Conservation (phyloP, 2,888 invertebrate genomes). For the Andrena minutula region DNA sequence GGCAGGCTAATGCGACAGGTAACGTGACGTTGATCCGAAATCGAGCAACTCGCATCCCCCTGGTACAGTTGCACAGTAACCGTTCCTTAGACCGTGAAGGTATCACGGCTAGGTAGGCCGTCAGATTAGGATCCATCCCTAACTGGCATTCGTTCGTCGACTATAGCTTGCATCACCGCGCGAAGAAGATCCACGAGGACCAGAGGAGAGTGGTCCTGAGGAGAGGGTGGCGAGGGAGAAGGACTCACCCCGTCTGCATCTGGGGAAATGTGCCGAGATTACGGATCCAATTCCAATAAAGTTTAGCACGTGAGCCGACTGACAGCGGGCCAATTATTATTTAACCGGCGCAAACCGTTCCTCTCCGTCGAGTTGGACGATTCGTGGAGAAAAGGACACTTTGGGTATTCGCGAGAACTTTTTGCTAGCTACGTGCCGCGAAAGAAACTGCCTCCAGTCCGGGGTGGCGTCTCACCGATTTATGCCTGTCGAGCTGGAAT, state of each 20-base stretch:
- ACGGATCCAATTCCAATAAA: conserved; percentile 84
- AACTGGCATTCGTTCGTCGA: conserved; percentile 76
- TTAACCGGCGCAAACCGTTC: conserved; percentile 71
- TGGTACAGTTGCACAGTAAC: conserved; percentile 54
- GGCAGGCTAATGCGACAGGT: conserved; percentile 76
- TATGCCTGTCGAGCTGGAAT: conserved; percentile 37
- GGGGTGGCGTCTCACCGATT: conserved; percentile 16
- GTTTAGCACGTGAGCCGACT: conserved; percentile 82
- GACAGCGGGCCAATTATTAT: conserved; percentile 79
- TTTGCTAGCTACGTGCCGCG: conserved; percentile 61
- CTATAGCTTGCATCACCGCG: conserved; percentile 41
- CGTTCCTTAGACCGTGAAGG: conserved; percentile 62
- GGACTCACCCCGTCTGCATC: conserved; percentile 70
- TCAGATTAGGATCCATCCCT: conserved; percentile 81
- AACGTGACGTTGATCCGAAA: conserved; percentile 79
- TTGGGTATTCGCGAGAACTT: conserved; percentile 55
- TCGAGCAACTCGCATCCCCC: conserved; percentile 57
- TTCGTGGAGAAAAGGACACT: conserved; percentile 48
- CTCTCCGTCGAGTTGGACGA: conserved; percentile 31
- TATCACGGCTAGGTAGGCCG: conserved; percentile 76
- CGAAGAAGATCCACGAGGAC: conserved; percentile 38
- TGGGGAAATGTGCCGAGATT: conserved; percentile 82
- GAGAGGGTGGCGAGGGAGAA: conserved; percentile 8
- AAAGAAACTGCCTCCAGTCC: conserved; percentile 48
- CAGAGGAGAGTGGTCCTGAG: not conserved